These are phyloP conservation scores for Clavelina lepadiformis DNA, from an alignment of 23 tunicate species.

Conservation along the genomic window DNA sequence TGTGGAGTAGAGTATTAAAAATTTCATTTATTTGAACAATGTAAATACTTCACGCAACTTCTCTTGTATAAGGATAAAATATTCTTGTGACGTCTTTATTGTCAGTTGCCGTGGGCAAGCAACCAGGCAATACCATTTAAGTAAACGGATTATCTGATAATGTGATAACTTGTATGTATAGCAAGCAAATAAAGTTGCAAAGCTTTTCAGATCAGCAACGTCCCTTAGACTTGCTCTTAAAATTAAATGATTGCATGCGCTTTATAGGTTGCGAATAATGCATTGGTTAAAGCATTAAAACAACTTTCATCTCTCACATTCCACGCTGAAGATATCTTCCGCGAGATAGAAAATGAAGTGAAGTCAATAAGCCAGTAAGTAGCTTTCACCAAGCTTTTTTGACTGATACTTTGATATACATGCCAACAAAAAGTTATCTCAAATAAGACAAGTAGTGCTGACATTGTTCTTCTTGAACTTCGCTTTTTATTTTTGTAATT, in stretches of 20 bases:
- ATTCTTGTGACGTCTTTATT: neutral
- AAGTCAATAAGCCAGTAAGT: conserved; percentile 23
- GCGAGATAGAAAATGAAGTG: conserved; percentile 44
- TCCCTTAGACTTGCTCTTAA: too few relatives aligned
- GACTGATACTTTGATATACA: neutral
- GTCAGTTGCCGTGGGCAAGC: too few relatives aligned
- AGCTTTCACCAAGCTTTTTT: neutral
- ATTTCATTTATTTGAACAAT: neutral
- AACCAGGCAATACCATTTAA: too few relatives aligned
- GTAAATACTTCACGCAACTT: neutral
- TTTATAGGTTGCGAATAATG: conserved; percentile 52
- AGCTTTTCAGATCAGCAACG: too few relatives aligned
- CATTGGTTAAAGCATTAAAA: conserved; percentile 37
- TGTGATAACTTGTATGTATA: too few relatives aligned
- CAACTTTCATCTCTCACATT: conserved; percentile 52
- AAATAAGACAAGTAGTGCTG: neutral
- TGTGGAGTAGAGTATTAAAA: neutral
- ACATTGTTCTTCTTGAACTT: neutral
- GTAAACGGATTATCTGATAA: too few relatives aligned
- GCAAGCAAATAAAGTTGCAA: too few relatives aligned
- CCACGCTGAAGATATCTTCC: conserved; percentile 75
- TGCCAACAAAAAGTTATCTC: neutral
- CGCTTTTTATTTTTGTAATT: neutral
- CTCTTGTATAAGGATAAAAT: neutral
- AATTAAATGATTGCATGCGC: neutral